These are phyloP conservation scores for Toxonevra muliebris DNA, from an alignment of 2,888 invertebrate genomes.

Conservation along the genomic window DNA sequence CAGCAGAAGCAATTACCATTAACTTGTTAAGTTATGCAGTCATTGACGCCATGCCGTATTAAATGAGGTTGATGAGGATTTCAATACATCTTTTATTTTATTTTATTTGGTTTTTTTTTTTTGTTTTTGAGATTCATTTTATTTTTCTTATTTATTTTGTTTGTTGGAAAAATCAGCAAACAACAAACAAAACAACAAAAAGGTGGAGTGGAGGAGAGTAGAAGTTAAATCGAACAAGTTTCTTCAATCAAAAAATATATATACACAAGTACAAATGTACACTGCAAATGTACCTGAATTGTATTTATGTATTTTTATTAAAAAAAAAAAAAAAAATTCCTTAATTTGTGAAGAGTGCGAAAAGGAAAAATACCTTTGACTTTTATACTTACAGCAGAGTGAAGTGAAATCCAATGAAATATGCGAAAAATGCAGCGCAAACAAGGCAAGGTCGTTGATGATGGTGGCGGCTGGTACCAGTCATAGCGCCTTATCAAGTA, in stretches of 20 bases:
- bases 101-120: not conserved
- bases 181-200: not conserved
- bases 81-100: constrained; percentile 11
- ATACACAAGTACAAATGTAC: not conserved
- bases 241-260: not conserved
- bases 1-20: constrained; percentile 24
- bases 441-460: constrained; percentile 56
- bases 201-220: not conserved
- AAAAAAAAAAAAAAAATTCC: constrained; percentile 38
- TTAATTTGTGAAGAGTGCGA: constrained; percentile 53
- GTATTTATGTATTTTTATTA: not conserved
- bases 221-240: not conserved
- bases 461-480: constrained; percentile 44
- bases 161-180: not conserved
- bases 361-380: constrained; percentile 43
- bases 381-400: constrained; percentile 53
- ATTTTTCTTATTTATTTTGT: not conserved
- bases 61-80: constrained; percentile 19
- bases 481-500: not conserved
- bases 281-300: not conserved
- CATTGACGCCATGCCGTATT: constrained; percentile 35
- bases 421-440: constrained; percentile 57
- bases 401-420: constrained; percentile 46
- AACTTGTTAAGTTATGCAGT: constrained; percentile 39
- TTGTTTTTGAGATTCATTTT: not conserved